These are phyloP conservation scores for Sebastes reedi DNA, from an alignment of 2,797 vertebrate genomes.

Conservation along the genomic window DNA sequence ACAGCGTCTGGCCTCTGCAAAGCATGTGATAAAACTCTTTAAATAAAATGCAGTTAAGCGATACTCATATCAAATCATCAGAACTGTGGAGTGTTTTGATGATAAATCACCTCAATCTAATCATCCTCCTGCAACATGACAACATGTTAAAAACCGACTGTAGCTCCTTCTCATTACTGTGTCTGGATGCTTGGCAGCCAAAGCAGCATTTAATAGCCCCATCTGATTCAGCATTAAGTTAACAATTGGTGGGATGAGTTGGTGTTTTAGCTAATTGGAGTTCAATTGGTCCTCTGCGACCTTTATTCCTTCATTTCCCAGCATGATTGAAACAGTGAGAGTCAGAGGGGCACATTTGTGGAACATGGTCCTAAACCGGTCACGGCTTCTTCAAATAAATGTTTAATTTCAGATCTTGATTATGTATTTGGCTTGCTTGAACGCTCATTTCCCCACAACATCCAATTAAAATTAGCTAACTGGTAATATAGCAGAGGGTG, in stretches of 20 bases:
- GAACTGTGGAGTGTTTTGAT: neutral
- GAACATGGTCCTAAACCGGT: constrained; percentile 4
- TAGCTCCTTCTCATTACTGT: neutral
- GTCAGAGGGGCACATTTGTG: neutral
- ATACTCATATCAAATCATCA: neutral
- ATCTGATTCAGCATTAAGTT: constrained; percentile 7
- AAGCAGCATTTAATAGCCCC: neutral
- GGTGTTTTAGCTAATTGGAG: neutral
- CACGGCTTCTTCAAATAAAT: constrained; percentile 31
- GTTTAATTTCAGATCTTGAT: constrained; percentile 51
- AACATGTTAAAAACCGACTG: neutral
- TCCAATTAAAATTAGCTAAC: constrained; percentile 48
- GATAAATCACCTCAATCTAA: neutral
- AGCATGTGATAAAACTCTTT: neutral
- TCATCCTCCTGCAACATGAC: neutral
- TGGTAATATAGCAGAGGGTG: constrained; percentile 13
- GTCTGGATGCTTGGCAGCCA: neutral
- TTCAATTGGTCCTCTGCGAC: neutral
- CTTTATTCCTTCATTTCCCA: neutral
- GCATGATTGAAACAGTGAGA: neutral
- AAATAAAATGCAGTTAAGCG: neutral
- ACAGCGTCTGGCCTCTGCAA: neutral
- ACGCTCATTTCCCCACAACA: constrained; percentile 46
- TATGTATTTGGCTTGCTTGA: constrained; percentile 34
- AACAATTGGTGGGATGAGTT: neutral